Evolutionary conservation across 2,888 invertebrate species (phyloP).

Genomic region (Microplitis deprimator): DNA sequence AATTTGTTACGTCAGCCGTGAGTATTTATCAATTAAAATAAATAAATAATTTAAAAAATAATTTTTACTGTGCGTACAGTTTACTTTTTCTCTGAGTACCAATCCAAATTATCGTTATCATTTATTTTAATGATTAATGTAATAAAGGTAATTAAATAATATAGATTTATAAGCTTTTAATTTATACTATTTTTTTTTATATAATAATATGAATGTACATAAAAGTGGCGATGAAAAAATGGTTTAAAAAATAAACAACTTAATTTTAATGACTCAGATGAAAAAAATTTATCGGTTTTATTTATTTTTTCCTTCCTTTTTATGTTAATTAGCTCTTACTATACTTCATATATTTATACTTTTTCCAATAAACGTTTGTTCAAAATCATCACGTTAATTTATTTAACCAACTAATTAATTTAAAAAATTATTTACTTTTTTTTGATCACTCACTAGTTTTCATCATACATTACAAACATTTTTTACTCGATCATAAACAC

Average conservation of each 20-base stretch:
- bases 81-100: background rate
- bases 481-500: background rate
- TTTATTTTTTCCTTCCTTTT: slow-evolving; percentile 21
- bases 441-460: background rate
- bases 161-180: slow-evolving; percentile 22
- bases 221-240: slow-evolving; percentile 21
- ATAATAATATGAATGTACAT: slow-evolving; percentile 19
- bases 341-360: slow-evolving; percentile 14
- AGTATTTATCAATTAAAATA: slow-evolving; percentile 35
- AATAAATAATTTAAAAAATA: slow-evolving; percentile 8
- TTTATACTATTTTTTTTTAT: slow-evolving; percentile 24
- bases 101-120: background rate
- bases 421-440: background rate
- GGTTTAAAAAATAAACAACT: slow-evolving; percentile 23
- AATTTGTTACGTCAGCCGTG: slow-evolving; percentile 30
- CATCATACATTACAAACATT: background rate
- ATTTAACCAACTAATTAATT: slow-evolving; percentile 12
- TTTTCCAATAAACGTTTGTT: background rate
- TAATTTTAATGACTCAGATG: slow-evolving; percentile 43
- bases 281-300: slow-evolving; percentile 24
- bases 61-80: slow-evolving; percentile 17
- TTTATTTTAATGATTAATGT: slow-evolving; percentile 14
- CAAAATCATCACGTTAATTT: background rate
- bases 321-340: slow-evolving; percentile 27
- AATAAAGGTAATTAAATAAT: slow-evolving; percentile 18